Percentiles rank a stretch among this genome's conserved stretches.
phyloP scores from a whole-genome alignment of 53 echinoderm and acorn worm species.

The Hippasteria phrygiana region DNA sequence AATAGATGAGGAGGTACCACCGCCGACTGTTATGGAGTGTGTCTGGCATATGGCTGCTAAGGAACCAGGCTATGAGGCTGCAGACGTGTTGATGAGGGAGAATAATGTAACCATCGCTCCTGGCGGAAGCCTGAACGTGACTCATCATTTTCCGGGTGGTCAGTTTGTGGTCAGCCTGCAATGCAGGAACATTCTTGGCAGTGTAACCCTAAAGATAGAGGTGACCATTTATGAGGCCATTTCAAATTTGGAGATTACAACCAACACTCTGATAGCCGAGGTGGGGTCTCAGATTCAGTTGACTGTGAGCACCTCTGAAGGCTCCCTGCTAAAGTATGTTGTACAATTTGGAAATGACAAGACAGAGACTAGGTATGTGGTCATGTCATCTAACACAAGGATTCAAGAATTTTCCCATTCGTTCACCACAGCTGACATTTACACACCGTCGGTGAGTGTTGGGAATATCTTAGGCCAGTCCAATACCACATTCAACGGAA shows the following conservation, averaged over 20 bases:
- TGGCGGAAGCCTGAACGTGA: background rate
- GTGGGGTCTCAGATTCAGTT: constrained; percentile 16
- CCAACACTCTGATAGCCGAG: background rate
- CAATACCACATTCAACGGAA: background rate
- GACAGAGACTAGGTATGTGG: constrained; percentile 14
- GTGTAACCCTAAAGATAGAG: background rate
- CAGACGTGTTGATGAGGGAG: background rate
- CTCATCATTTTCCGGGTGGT: constrained; percentile 21
- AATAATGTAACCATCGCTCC: background rate
- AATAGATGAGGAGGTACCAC: background rate
- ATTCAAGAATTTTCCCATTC: constrained; percentile 30
- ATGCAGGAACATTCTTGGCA: constrained; percentile 36
- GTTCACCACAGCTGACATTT: constrained; percentile 9
- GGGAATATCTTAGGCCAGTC: constrained; percentile 17
- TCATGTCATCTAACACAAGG: constrained; percentile 6
- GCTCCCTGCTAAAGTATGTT: constrained; percentile 39
- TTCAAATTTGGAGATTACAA: background rate
- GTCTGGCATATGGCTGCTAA: background rate
- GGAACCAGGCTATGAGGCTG: background rate
- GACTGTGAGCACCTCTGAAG: constrained; percentile 19
- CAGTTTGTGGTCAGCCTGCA: constrained; percentile 10
- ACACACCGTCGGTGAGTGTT: background rate
- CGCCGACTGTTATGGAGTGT: constrained; percentile 65
- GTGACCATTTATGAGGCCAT: constrained; percentile 23
- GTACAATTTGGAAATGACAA: constrained; percentile 45